Base-by-base conservation (phyloP, 2,888 invertebrate genomes). In the Acanthacorydalis orientalis region DNA sequence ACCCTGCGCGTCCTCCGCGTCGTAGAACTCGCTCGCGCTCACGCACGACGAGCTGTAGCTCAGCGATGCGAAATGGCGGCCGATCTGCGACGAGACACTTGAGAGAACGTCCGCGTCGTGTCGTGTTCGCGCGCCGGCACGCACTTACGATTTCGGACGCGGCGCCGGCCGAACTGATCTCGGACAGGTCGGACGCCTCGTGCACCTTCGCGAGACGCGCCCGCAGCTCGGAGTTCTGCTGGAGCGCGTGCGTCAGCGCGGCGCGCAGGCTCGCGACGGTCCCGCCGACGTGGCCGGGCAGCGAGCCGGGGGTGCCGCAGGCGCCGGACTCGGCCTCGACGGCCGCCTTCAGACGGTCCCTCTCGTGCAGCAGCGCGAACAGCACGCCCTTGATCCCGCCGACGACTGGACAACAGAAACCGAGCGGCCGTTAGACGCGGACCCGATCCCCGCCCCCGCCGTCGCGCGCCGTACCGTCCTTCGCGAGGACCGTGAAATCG, bases 11-110 rank as follows among this genome's bases (percentile, higher is more conserved):
- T 84, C 85, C 59, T 83, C 82, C 1, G 86, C 87, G 63, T 87
- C 86, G 61, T 83, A 85, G 61, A 83, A 85, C 64, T 87, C 83
- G 0, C 81, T 80, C 0, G 80, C 79, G 49, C 80, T 81, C 23
- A 82, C 75, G 56, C 83, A 79, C 1, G 83, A 83, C 23, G 83
- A 84, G 58, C 83, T 83, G 63, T 80, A 80, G 60, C 83, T 83
- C 42, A 80, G 64, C 0, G 81, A 81, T 58, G 74, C 75, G 56
- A 79, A 73, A 44, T 69, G 73, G 51, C 75, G 72, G 50, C 58
- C 62, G 53, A 64, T 67, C 69, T 73, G 64, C 10, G 14, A 43
- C 11, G 11, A 31, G 10, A 37, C 8, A 31, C 4, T 23, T 10
- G 14, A 46, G 7, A 12, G 45, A 40, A 4, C n/a, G n/a, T n/a